Evolutionary conservation across 1,140 invertebrate species (phyloP).

Genomic region (Drosophila bocqueti): DNA sequence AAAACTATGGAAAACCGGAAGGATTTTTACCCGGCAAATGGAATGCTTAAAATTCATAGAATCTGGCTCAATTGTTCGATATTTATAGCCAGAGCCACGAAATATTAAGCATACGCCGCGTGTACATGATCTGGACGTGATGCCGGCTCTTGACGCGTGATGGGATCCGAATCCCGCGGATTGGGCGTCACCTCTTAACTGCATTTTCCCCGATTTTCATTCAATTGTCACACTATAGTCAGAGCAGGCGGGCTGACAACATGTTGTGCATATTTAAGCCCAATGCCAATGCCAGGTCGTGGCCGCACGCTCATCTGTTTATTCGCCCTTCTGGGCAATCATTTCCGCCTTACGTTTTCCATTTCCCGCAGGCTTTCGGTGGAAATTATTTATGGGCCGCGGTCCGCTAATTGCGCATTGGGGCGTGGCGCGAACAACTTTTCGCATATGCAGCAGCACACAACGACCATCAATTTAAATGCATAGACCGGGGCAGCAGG

Average conservation of each 20-base stretch:
- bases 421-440: conserved; percentile 65
- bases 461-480: conserved; percentile 50
- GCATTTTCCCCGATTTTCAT: conserved; percentile 15
- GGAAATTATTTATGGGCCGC: conserved; percentile 70
- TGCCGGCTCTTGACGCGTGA: conserved; percentile 30
- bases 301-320: conserved; percentile 23
- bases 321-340: conserved; percentile 47
- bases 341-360: conserved; percentile 70
- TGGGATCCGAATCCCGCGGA: neutral
- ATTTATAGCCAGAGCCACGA: conserved; percentile 41
- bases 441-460: conserved; percentile 59
- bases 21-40: conserved; percentile 29
- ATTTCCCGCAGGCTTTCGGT: conserved; percentile 6
- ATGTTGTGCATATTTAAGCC: conserved; percentile 54
- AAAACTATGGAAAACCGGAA: conserved; percentile 45
- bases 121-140: conserved; percentile 47
- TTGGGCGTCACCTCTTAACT: conserved; percentile 19
- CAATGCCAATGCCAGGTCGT: conserved; percentile 12
- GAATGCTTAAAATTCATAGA: conserved; percentile 56
- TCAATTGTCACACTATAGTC: conserved; percentile 28
- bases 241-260: conserved; percentile 14
- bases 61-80: conserved; percentile 27
- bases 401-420: conserved; percentile 71
- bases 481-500: conserved; percentile 21
- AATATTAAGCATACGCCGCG: conserved; percentile 23